Evolutionary conservation across 2,888 invertebrate species (phyloP).

Genomic region (Eledone cirrhosa): DNA sequence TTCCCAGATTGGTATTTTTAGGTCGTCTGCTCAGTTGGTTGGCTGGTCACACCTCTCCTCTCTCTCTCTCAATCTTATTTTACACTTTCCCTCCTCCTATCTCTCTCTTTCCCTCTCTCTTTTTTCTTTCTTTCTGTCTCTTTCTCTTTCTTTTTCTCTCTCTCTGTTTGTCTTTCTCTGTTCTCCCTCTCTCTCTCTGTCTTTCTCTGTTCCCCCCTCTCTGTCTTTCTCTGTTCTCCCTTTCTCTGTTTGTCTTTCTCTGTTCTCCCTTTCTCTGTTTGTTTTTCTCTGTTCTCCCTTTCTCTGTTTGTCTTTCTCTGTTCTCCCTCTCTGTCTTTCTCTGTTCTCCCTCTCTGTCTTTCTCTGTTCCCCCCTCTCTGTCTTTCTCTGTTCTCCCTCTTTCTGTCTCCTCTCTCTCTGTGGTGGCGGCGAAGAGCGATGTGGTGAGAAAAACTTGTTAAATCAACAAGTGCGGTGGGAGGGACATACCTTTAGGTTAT

Average conservation of each 20-base stretch:
- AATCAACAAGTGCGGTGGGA: too few relatives aligned
- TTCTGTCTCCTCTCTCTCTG: slow-evolving; percentile 70
- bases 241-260: slow-evolving; percentile 27
- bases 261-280: slow-evolving; percentile 29
- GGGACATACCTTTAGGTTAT: too few relatives aligned
- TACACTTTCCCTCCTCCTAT: not conserved
- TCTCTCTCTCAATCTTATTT: not conserved
- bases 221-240: slow-evolving; percentile 26
- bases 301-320: not conserved
- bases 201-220: slow-evolving; percentile 30
- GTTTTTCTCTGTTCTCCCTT: not conserved
- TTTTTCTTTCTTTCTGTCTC: not conserved
- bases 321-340: slow-evolving; percentile 13
- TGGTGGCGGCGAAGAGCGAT: slow-evolving; percentile 48
- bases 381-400: slow-evolving; percentile 95
- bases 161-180: not conserved
- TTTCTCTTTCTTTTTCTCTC: not conserved
- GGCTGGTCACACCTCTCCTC: not conserved
- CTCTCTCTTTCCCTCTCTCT: not conserved
- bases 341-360: slow-evolving; percentile 70
- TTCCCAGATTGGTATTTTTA: too few relatives aligned
- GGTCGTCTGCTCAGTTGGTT: too few relatives aligned
- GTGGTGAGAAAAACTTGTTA: too few relatives aligned
- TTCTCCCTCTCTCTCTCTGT: slow-evolving; percentile 23
- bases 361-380: slow-evolving; percentile 89